Base-by-base conservation (phyloP, 2,797 vertebrate genomes). In the Peromyscus eremicus region DNA sequence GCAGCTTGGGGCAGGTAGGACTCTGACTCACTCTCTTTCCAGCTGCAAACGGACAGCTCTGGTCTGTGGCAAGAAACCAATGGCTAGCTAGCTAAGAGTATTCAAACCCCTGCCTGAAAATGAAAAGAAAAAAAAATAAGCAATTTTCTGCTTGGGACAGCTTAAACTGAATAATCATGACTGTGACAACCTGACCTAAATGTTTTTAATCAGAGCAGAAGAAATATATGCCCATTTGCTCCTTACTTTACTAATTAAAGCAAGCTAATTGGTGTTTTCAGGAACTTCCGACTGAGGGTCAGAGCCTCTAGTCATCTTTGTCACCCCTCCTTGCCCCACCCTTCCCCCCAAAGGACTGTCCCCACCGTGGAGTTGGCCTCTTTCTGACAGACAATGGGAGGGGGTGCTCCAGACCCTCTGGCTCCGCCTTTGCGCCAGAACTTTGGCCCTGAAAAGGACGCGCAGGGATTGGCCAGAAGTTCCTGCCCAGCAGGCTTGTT, bases 131-230 rank as follows among this genome's bases (percentile, higher is more conserved):
- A 96, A 94, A 94, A 96, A 95, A 95, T 52, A 55, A 97, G 94
- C 12, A 91, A 84, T 95, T 97, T 96, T 97, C 96, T 97, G 83
- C 97, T 95, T 97, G 96, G 97, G 95, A 95, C 97, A 96, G 80
- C 92, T 97, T 98, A 96, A 97, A 95, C 76, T 52, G 87, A 97
- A 95, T 95, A 93, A 94, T 97, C 85, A 89, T 82, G 95, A 60
- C 97, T 97, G 95, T 92, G 95, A 95, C 95, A 93, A 91, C 95
- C 89, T 97, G 96, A 97, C 97, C 97, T 97, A 97, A 96, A 97
- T 97, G 91, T 85, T 87, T 97, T 95, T 97, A 97, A 97, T 97
- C 95, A 98, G 98, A 98, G 97, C 97, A 97, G 98, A 97, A 98
- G 91, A 97, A 97, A 97, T 96, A 95, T 91, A 92, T 96, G 95